A percentile compares a stretch with the other conserved stretches of the same genome.
These are phyloP conservation scores for Eilema griseolum DNA, from an alignment of 2,888 invertebrate genomes.

Conservation along the genomic window DNA sequence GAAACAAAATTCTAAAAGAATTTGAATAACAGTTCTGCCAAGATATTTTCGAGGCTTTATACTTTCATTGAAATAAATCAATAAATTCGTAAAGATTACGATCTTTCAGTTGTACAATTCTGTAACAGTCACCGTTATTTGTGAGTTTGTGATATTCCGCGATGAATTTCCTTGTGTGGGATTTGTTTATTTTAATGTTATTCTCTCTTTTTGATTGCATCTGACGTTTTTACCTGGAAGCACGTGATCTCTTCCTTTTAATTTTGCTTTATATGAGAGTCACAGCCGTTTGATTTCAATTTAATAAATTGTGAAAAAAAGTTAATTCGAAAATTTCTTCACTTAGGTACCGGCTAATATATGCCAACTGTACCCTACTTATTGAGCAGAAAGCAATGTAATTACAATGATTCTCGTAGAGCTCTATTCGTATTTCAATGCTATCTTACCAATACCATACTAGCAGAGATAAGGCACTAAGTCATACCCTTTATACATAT, in stretches of 20 bases:
- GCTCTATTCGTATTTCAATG: not conserved
- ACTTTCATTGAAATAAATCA: not conserved
- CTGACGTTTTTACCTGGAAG: too few relatives aligned
- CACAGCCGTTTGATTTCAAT: too few relatives aligned
- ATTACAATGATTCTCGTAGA: not conserved
- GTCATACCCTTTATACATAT: not conserved
- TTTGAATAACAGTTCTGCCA: too few relatives aligned
- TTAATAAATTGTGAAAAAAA: too few relatives aligned
- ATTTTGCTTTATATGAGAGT: too few relatives aligned
- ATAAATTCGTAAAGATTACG: not conserved
- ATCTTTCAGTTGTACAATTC: not conserved
- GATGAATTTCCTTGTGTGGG: too few relatives aligned
- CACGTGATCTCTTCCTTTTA: too few relatives aligned
- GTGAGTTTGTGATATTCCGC: too few relatives aligned
- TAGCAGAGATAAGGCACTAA: conserved; percentile 1
- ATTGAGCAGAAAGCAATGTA: not conserved
- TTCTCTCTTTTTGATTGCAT: too few relatives aligned
- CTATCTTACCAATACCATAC: not conserved
- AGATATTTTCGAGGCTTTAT: not conserved
- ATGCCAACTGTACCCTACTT: not conserved
- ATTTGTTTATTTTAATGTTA: too few relatives aligned
- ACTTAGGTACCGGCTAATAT: not conserved
- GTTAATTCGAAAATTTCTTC: too few relatives aligned
- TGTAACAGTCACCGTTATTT: not conserved
- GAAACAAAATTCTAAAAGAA: too few relatives aligned